Base-by-base conservation (phyloP, 1,140 invertebrate species). In the Trissolcus basalis region DNA sequence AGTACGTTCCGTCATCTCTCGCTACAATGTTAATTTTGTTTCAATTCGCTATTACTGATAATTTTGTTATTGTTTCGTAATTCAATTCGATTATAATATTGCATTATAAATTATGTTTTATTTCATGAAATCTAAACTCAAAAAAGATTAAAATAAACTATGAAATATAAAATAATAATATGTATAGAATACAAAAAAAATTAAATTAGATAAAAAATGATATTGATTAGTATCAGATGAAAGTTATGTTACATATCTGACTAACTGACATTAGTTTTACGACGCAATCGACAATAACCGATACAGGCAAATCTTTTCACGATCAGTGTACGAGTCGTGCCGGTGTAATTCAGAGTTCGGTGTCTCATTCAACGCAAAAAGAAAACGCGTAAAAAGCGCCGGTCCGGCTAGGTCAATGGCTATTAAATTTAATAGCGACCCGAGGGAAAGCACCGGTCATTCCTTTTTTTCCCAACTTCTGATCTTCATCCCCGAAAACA, bases 341-440 rank as follows among this genome's bases (percentile, higher is more conserved):
- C 19, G 44, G 48, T 11, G 53, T 27, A 12, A 9, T 16, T 4
- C 48, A 3, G 9, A n/a, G 9, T 39, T 39, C 36, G 36, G 36
- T 53, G 15, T 44, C 36, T 69, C 39, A 27, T 64, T 68, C 33
- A 27, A 44, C 51, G 69, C 63, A 36, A 69, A 64, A 58, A 68
- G 63, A 39, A 63, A 45, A 45, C 19, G 63, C 64, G 44, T 68
- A 71, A 77, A 77, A 77, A 77, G 43, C 16, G n/a, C 33, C 35
- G 41, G 61, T 45, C 45, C 13, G 63, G 50, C 8, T 36, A 16
- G 64, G 47, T 64, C 69, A 41, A 49, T 48, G 51, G 67, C 67
- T 79, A 71, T 71, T 79, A 79, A 75, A 79, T 79, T 79, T 79
- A 75, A 75, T 79, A 75, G 71, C 63, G 39, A 65, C 54, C 77